Percentiles rank a stretch among this genome's conserved stretches.
Evolutionary conservation across 2,797 vertebrate species (phyloP).

Genomic region (Leucoraja ocellata): DNA sequence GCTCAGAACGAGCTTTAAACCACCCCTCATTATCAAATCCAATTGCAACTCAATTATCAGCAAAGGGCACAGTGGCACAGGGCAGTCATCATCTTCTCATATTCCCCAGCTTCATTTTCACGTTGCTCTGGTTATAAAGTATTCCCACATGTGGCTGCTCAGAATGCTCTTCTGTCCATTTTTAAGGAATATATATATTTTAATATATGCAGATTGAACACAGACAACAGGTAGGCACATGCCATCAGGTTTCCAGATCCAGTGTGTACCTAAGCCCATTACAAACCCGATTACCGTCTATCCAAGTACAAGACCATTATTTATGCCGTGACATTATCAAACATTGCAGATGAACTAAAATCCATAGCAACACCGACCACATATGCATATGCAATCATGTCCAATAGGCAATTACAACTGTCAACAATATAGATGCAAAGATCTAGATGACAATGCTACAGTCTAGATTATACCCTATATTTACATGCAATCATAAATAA

Average conservation of each 20-base stretch:
- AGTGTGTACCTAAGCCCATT: not conserved
- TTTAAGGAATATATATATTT: not conserved
- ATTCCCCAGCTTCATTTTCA: not conserved
- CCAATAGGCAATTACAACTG: too few relatives aligned
- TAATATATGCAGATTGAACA: too few relatives aligned
- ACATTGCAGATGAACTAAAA: not conserved
- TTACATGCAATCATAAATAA: not conserved
- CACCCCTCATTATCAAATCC: not conserved
- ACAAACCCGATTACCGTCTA: not conserved
- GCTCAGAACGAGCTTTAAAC: not conserved
- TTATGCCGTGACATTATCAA: too few relatives aligned
- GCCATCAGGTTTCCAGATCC: not conserved
- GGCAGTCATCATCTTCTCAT: too few relatives aligned
- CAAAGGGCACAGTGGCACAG: not conserved
- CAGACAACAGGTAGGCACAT: not conserved
- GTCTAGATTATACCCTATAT: not conserved
- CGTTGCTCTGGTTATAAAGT: not conserved
- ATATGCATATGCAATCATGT: not conserved
- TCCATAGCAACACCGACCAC: not conserved
- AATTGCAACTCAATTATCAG: not conserved
- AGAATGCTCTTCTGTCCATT: not conserved
- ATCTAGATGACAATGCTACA: not conserved
- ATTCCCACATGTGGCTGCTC: not conserved
- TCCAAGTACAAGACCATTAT: not conserved
- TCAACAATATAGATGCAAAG: not conserved